Evolutionary conservation across 1,140 invertebrate genomes (phyloP).

Genomic region (Drosophila nikananu): DNA sequence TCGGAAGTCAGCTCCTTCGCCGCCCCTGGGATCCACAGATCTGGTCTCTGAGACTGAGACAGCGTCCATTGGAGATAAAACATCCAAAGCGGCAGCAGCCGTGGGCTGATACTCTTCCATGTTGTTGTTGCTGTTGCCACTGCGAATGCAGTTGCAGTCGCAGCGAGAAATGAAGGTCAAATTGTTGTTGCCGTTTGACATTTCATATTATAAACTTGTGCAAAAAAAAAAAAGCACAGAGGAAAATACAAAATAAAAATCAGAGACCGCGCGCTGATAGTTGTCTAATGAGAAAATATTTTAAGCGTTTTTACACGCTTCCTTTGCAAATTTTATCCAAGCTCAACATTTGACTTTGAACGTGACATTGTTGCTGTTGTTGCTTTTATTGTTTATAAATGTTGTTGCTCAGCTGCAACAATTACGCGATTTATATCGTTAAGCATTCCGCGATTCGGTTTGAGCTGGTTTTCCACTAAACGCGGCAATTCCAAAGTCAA

Average conservation of each 20-base stretch:
- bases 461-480: conserved; percentile 38
- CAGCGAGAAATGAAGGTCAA: conserved; percentile 76
- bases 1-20: conserved; percentile 13
- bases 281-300: conserved; percentile 84
- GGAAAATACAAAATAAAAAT: conserved; percentile 40
- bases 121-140: conserved; percentile 37
- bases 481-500: conserved; percentile 41
- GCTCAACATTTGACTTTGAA: conserved; percentile 80
- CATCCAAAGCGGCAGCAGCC: conserved; percentile 44
- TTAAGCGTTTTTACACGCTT: conserved; percentile 82
- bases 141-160: conserved; percentile 28
- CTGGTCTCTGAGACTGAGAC: conserved; percentile 58
- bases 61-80: conserved; percentile 60
- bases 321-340: conserved; percentile 78
- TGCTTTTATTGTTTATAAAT: conserved; percentile 36
- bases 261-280: conserved; percentile 48
- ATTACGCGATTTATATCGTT: conserved; percentile 76
- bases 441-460: conserved; percentile 44
- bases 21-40: conserved; percentile 52
- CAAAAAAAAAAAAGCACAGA: conserved; percentile 47
- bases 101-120: conserved; percentile 57
- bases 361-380: conserved; percentile 76
- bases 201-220: conserved; percentile 78
- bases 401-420: conserved; percentile 65
- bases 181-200: conserved; percentile 73